Percentiles rank a stretch among this genome's conserved stretches.
phyloP scores from a whole-genome alignment of 2,797 vertebrate genomes.

The Lithobates sylvaticus region DNA sequence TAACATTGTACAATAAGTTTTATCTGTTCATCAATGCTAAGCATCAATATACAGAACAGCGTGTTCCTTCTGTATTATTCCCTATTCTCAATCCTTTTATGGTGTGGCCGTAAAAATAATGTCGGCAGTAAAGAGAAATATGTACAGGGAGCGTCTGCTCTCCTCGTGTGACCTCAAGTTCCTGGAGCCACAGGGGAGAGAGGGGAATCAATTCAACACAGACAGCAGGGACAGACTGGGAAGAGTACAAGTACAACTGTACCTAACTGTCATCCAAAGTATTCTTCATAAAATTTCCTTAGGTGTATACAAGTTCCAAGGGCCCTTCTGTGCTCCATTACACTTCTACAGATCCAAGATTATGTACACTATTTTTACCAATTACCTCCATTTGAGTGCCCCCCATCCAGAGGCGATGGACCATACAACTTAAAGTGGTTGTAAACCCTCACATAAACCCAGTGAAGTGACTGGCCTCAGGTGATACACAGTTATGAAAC shows the following conservation, averaged over 20 bases:
- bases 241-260: slow-evolving; percentile 4
- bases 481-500: no score
- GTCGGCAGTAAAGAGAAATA: slow-evolving; percentile 58
- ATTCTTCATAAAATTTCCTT: not conserved
- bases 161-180: slow-evolving; percentile 54
- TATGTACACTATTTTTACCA: no score
- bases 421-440: no score
- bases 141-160: slow-evolving; percentile 57
- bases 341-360: no score
- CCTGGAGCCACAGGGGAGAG: slow-evolving; percentile 57
- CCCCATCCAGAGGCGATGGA: not conserved
- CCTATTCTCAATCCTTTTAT: slow-evolving; percentile 53
- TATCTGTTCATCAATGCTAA: slow-evolving; percentile 37
- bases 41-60: slow-evolving; percentile 36
- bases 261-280: not conserved
- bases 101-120: slow-evolving; percentile 58
- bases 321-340: no score
- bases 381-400: no score
- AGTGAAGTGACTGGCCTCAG: no score
- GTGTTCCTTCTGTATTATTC: slow-evolving; percentile 36
- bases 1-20: slow-evolving; percentile 23
- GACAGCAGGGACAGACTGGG: slow-evolving; percentile 28
- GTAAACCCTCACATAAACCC: no score
- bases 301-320: no score
- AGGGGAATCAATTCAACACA: slow-evolving; percentile 32